phyloP scores from a whole-genome alignment of 2,888 invertebrate species.

The Nemapogon koenigi region DNA sequence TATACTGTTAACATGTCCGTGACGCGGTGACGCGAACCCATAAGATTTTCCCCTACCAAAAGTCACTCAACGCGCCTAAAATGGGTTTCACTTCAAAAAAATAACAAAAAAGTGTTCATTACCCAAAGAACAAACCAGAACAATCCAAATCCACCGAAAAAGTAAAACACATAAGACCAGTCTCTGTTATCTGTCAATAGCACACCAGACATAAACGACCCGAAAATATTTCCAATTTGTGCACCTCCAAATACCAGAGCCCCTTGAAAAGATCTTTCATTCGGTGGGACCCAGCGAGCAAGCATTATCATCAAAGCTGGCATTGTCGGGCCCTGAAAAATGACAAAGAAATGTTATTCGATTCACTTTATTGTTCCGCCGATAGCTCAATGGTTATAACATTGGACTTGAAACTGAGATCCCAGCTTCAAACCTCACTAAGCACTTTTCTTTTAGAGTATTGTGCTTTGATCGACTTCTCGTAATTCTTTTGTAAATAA shows the following conservation, averaged over 20 bases:
- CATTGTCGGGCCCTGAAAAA: constrained; percentile 76
- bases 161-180: constrained; percentile 66
- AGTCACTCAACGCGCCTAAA: background rate
- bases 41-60: too few species aligned
- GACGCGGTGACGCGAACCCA: too few species aligned
- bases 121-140: constrained; percentile 62
- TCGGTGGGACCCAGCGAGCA: constrained; percentile 67
- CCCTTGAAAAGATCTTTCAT: constrained; percentile 64
- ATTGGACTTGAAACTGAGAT: too few species aligned
- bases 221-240: constrained; percentile 63
- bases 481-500: too few species aligned
- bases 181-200: constrained; percentile 50
- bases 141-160: constrained; percentile 62
- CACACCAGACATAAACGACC: constrained; percentile 59
- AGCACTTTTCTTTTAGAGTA: too few species aligned
- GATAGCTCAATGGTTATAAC: too few species aligned
- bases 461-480: too few species aligned
- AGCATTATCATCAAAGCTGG: constrained; percentile 70
- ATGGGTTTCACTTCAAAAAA: background rate
- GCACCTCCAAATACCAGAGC: constrained; percentile 67
- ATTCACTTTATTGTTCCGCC: too few species aligned
- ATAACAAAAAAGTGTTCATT: constrained; percentile 18
- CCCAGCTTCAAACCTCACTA: too few species aligned
- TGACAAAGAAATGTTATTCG: too few species aligned
- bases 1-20: too few species aligned